phyloP scores from a whole-genome alignment of 2,888 invertebrate species.

The Acleris holmiana region DNA sequence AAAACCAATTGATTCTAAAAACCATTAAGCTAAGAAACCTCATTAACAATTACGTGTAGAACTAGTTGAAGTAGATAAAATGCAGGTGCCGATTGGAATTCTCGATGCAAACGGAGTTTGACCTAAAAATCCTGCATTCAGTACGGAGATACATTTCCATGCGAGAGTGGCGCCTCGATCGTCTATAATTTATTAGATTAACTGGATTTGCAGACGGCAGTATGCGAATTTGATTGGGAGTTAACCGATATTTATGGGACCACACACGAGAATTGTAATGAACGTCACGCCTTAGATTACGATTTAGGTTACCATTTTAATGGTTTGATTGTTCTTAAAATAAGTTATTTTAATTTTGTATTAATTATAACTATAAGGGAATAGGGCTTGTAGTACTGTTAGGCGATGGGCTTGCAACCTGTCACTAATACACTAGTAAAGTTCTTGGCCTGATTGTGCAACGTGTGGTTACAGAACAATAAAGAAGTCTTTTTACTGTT shows the following conservation, averaged over 20 bases:
- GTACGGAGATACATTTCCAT: slow-evolving; percentile 48
- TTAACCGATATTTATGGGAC: not conserved
- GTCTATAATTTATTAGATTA: slow-evolving; percentile 24
- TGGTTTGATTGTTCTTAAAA: too few relatives aligned
- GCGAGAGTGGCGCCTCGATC: slow-evolving; percentile 38
- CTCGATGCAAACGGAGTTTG: slow-evolving; percentile 52
- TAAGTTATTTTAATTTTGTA: too few relatives aligned
- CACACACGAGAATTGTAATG: too few relatives aligned
- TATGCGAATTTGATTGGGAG: slow-evolving; percentile 4
- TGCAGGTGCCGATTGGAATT: slow-evolving; percentile 6
- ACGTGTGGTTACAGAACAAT: too few relatives aligned
- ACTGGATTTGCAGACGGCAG: slow-evolving; percentile 1
- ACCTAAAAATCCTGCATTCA: slow-evolving; percentile 66
- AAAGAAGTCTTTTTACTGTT: too few relatives aligned
- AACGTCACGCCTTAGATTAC: too few relatives aligned
- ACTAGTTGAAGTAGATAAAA: not conserved
- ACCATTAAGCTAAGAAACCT: not conserved
- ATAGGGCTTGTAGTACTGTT: too few relatives aligned
- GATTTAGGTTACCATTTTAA: too few relatives aligned
- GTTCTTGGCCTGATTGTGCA: too few relatives aligned
- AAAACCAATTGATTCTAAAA: not conserved
- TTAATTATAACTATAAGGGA: too few relatives aligned
- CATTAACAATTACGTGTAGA: not conserved
- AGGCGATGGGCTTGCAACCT: too few relatives aligned
- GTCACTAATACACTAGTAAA: too few relatives aligned